Evolutionary conservation across 2,888 invertebrate species (phyloP).

Genomic region (Neoascia interrupta): DNA sequence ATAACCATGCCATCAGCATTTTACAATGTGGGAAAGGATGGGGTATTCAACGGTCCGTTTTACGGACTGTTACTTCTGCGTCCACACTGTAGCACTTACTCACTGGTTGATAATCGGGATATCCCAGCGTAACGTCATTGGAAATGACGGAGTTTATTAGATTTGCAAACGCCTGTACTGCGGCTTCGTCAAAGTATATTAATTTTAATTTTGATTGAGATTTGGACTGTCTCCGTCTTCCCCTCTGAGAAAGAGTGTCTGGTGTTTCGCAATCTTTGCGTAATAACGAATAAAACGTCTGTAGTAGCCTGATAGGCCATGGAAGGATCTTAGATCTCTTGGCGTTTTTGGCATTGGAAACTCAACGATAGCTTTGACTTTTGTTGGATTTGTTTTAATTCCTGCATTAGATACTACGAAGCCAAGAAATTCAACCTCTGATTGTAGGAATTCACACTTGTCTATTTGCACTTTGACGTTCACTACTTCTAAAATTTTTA

Average conservation of each 20-base stretch:
- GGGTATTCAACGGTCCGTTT: too few relatives aligned
- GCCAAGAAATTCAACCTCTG: conserved; percentile 42
- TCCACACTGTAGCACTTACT: too few relatives aligned
- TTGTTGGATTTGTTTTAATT: conserved; percentile 40
- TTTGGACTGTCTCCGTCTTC: conserved; percentile 46
- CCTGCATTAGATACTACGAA: conserved; percentile 50
- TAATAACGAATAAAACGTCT: conserved; percentile 38
- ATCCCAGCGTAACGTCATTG: too few relatives aligned
- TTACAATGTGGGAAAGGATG: too few relatives aligned
- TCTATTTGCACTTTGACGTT: conserved; percentile 48
- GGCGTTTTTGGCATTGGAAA: conserved; percentile 35
- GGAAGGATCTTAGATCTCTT: conserved; percentile 23
- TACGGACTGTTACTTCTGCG: too few relatives aligned
- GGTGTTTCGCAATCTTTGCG: conserved; percentile 40
- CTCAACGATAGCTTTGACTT: conserved; percentile 33
- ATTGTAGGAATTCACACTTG: conserved; percentile 49
- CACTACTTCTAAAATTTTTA: conserved; percentile 7
- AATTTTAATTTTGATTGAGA: too few relatives aligned
- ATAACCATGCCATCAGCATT: too few relatives aligned
- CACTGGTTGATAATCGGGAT: conserved; percentile 9
- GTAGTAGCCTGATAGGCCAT: conserved; percentile 27
- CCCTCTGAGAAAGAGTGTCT: conserved; percentile 41
- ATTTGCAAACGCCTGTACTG: too few relatives aligned
- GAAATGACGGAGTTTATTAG: too few relatives aligned
- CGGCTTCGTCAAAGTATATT: too few relatives aligned